Evolutionary conservation across 2,888 invertebrate species (phyloP).

Genomic region (Cyclophora punctaria): DNA sequence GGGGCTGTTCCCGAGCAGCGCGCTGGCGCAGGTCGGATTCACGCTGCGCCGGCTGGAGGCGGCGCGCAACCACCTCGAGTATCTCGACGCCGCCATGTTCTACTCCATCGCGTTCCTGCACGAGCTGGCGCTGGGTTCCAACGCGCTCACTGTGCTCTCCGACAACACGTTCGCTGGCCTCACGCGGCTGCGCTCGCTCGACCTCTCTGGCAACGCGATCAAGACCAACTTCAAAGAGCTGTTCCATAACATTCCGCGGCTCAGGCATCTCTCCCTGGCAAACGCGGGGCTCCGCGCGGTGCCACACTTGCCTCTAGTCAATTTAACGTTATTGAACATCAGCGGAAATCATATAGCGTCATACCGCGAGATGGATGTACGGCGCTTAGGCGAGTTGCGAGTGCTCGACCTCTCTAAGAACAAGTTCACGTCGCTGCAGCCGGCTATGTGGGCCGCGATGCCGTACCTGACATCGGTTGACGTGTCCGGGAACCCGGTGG

Average conservation of each 20-base stretch:
- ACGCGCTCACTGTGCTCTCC: slow-evolving; percentile 84
- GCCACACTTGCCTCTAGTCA: slow-evolving; percentile 78
- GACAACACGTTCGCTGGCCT: slow-evolving; percentile 88
- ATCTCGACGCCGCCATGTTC: slow-evolving; percentile 87
- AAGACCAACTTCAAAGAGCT: slow-evolving; percentile 87
- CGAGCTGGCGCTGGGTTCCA: slow-evolving; percentile 81
- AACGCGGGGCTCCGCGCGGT: slow-evolving; percentile 79
- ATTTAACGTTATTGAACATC: slow-evolving; percentile 82
- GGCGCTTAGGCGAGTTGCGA: slow-evolving; percentile 78
- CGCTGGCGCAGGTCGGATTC: slow-evolving; percentile 82
- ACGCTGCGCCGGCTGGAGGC: slow-evolving; percentile 84
- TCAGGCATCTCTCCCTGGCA: slow-evolving; percentile 80
- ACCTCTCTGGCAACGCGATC: slow-evolving; percentile 83
- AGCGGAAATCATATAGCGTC: slow-evolving; percentile 81
- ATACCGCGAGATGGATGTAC: slow-evolving; percentile 77
- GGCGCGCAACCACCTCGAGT: slow-evolving; percentile 83
- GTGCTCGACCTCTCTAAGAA: slow-evolving; percentile 82
- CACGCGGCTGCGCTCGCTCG: slow-evolving; percentile 80
- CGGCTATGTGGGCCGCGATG: slow-evolving; percentile 79
- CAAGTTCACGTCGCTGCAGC: slow-evolving; percentile 79
- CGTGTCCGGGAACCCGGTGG: slow-evolving; percentile 84
- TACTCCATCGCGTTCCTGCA: slow-evolving; percentile 79
- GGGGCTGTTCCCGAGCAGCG: slow-evolving; percentile 80
- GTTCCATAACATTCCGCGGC: slow-evolving; percentile 83
- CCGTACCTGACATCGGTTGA: slow-evolving; percentile 81